Base-by-base conservation (phyloP, 1,140 invertebrate species). In the Contarinia nasturtii region DNA sequence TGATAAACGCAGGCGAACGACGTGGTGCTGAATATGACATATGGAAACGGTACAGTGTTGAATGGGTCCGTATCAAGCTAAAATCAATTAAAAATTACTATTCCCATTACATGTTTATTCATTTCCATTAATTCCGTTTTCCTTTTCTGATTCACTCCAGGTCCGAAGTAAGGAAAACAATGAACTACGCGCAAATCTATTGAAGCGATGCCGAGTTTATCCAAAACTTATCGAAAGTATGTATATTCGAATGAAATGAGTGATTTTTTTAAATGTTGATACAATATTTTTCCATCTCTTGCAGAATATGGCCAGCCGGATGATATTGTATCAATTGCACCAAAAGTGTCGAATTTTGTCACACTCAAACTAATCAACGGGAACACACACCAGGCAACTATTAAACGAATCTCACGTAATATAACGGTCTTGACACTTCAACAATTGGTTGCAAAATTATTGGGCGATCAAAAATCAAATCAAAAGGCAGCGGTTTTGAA, bases 11-110 rank as follows among this genome's bases (percentile, higher is more conserved):
- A 1, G 73, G 78, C 42, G 75, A 86, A 51, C 73, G 83, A 50
- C 71, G 79, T 56, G 86, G 84, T n/a, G 80, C 87, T 0, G 85
- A 90, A 57, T 81, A 88, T 49, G 87, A 91, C 66, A 90, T 90
- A 58, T 64, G 90, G 54, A 91, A 90, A 65, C 73, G 77, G 18
- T 81, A 79, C 66, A 78, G 79, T 0, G 61, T 71, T 18, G 73
- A 80, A 45, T 91, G 86, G 84, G 64, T 79, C 36, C 65, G 71
- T 53, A 53, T 61, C 38, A 8, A 71, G 64, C 8, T 70, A 69
- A 53, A 67, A 57, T 33, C 60, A 71, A 34, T 14, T 7, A 34
- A 34, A 34, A 8, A 40, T 40, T n/a, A n/a, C n/a, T n/a, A n/a
- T n/a, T n/a, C n/a, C n/a, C n/a, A n/a, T n/a, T n/a, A n/a, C n/a